Percentiles rank a stretch among this genome's conserved stretches.
Evolutionary conservation across 2,113 vertebrate genomes (phyloP).

Genomic region (Athene noctua): DNA sequence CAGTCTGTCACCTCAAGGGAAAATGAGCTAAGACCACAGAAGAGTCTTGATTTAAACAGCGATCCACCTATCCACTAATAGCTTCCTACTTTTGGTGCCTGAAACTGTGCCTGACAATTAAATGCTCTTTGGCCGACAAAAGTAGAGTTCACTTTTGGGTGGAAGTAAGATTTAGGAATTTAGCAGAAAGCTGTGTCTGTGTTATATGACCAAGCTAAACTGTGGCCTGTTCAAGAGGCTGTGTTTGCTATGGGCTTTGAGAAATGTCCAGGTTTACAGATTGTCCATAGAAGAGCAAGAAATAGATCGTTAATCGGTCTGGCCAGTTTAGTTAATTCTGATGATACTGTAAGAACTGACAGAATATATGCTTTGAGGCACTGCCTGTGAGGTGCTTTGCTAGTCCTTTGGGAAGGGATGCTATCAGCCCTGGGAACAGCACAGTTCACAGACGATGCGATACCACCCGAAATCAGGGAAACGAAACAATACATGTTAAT

Average conservation of each 20-base stretch:
- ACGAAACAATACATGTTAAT: not conserved
- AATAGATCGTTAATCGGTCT: accelerated
- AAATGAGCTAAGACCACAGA: not conserved
- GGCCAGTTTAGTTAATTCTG: not conserved
- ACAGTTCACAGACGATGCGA: not conserved
- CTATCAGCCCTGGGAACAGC: not conserved
- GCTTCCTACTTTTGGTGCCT: not conserved
- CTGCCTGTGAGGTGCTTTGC: not conserved
- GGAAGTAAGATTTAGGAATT: not conserved
- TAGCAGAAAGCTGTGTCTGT: not conserved
- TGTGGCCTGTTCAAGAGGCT: not conserved
- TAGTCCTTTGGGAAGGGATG: not conserved
- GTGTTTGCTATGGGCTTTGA: not conserved
- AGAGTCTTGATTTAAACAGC: not conserved
- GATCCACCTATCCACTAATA: not conserved
- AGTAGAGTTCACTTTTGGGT: not conserved
- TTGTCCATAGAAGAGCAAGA: not conserved
- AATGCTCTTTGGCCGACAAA: not conserved
- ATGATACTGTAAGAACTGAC: not conserved
- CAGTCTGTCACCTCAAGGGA: not conserved
- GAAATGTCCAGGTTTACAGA: too few species aligned
- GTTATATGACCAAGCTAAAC: not conserved
- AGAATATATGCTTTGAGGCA: not conserved
- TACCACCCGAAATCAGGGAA: not conserved
- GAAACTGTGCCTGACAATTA: not conserved